These are phyloP conservation scores for Labeo catla DNA, from an alignment of 2,113 vertebrate species.

Conservation along the genomic window DNA sequence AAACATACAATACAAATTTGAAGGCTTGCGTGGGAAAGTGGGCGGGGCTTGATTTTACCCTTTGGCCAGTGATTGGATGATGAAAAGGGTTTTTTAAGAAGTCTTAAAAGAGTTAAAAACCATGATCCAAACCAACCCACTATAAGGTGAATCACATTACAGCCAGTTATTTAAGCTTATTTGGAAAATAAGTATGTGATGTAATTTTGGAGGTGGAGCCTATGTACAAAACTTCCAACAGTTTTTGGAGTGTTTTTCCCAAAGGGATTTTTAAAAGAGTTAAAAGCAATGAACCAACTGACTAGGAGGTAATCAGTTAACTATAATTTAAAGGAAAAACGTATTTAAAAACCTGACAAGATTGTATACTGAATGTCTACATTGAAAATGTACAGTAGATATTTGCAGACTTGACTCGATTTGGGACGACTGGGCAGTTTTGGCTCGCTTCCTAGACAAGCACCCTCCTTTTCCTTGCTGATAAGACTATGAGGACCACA, in stretches of 20 bases:
- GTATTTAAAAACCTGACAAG: background rate
- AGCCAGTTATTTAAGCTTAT: no score
- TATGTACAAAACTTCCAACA: background rate
- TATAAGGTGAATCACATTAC: no score
- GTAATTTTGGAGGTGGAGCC: no score
- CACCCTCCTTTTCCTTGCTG: background rate
- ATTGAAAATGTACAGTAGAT: background rate
- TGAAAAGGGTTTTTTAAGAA: background rate
- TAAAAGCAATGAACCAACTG: background rate
- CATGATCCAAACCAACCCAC: no score
- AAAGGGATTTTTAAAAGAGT: background rate
- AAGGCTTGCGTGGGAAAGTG: no score
- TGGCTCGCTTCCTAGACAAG: background rate
- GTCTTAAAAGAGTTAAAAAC: no score
- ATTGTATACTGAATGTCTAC: background rate
- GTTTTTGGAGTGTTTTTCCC: background rate
- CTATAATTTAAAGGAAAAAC: background rate
- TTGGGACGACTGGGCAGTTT: background rate
- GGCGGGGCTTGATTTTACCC: no score
- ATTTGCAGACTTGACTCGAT: background rate
- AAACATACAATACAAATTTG: no score
- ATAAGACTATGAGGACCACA: conserved; percentile 17
- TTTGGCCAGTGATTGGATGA: background rate
- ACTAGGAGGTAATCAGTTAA: background rate
- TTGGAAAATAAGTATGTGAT: no score